Conservation (phyloP, 1,140 invertebrate genomes). For the Paraescarpia echinospica region DNA sequence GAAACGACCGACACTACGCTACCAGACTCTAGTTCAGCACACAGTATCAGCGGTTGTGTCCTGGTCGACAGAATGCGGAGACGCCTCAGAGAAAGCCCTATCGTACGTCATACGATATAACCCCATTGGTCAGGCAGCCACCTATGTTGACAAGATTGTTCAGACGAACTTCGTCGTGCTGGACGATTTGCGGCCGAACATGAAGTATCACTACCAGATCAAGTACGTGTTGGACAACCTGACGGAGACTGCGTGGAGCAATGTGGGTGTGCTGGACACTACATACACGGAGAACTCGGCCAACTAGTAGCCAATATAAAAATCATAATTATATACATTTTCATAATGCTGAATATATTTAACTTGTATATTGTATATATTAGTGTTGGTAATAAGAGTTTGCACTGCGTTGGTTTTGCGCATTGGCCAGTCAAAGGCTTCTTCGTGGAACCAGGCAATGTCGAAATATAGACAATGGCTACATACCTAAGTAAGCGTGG, state of each 20-base stretch:
- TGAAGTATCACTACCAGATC: constrained; percentile 27
- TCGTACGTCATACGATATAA: constrained; percentile 14
- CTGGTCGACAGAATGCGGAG: constrained; percentile 20
- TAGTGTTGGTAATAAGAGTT: neutral
- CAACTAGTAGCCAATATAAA: neutral
- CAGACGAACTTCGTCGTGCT: constrained; percentile 23
- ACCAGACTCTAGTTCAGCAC: constrained; percentile 14
- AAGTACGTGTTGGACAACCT: constrained; percentile 24
- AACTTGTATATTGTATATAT: neutral
- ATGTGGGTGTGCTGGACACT: constrained; percentile 5
- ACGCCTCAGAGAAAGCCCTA: neutral
- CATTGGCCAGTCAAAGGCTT: neutral
- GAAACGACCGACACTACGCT: constrained; percentile 7
- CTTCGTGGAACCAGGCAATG: too few species aligned
- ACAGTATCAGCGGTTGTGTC: constrained; percentile 20
- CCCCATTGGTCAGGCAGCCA: neutral
- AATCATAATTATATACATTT: too few species aligned
- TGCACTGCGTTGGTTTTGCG: neutral
- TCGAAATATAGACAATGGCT: too few species aligned
- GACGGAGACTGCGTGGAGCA: constrained; percentile 24
- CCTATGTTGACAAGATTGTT: constrained; percentile 7
- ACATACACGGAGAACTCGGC: neutral
- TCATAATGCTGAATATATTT: too few species aligned
- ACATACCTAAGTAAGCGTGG: too few species aligned
- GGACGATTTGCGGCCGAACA: constrained; percentile 21